Base-by-base conservation (phyloP, 1,140 invertebrate species). In the Bombus superbus region DNA sequence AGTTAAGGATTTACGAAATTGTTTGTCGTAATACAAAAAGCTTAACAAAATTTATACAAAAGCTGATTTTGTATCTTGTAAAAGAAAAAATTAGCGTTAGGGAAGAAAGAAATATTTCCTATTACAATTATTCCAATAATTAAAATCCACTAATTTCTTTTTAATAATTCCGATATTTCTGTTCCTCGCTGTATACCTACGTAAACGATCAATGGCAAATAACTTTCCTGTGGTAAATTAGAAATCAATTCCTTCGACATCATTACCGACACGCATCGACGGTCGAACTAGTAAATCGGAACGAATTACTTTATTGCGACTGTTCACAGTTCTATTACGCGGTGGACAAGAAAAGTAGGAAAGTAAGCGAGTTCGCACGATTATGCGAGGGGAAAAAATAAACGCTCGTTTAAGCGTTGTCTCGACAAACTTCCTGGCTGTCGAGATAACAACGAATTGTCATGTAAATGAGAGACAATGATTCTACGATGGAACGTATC, bases 331-430 rank as follows among this genome's bases (percentile, higher is more conserved):
- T 47, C 15, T 57, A 57, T 69, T 28, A 53, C 25, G 10, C 13
- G 2, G 18, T 40, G 10, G 6, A 28, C 2, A 73, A 53, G 8
- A 47, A 28, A n/a, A n/a, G 3, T 15, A 53, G 15, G 25, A n/a
- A 10, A 35, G 4, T 1, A 15, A 68, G n/a, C n/a, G 1, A 11
- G 25, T 83, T 83, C 66, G 22, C 76, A 81, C 69, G 53, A 62
- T 64, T 44, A 59, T 44, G 13, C 35, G 10, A 18, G 10, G 35
- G 18, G 66, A 38, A 40, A 57, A 84, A 44, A 47, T 84, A 84
- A 84, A 79, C 32, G 75, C 32, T 10, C 76, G 66, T 59, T 84
- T 68, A 76, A 40, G 59, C 62, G 44, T 42, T 78, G 57, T 78
- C 74, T 78, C 15, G 9, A 83, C 44, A 18, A 47, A 28, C 22